Conservation (phyloP, 2,888 invertebrate species). For the Conops quadrifasciatus region DNA sequence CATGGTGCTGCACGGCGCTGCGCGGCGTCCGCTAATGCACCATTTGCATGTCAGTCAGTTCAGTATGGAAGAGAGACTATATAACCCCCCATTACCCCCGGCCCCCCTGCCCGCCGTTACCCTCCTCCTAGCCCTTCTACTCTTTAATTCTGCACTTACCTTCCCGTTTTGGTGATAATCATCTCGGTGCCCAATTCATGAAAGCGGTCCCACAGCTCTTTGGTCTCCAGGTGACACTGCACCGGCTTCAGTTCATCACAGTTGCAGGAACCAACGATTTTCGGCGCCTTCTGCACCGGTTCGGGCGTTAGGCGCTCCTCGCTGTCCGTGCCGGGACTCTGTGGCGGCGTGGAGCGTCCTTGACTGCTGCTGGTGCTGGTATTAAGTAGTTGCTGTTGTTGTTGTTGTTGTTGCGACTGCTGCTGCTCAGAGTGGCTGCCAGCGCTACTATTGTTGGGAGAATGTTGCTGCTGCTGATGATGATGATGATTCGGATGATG, state of each 20-base stretch:
- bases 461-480: conserved; percentile 43
- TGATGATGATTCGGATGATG: conserved; percentile 61
- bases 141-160: conserved; percentile 69
- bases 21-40: conserved; percentile 43
- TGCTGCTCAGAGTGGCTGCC: conserved; percentile 31
- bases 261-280: conserved; percentile 74
- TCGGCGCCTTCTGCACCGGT: conserved; percentile 66
- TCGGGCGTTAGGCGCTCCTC: conserved; percentile 64
- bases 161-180: conserved; percentile 97
- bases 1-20: conserved; percentile 19
- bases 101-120: not conserved
- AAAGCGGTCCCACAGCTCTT: conserved; percentile 97
- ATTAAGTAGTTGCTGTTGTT: conserved; percentile 50
- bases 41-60: conserved; percentile 47
- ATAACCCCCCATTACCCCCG: not conserved
- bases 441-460: conserved; percentile 36
- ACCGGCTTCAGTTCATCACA: conserved; percentile 85
- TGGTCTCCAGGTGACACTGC: conserved; percentile 91
- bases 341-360: conserved; percentile 64
- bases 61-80: no score
- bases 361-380: conserved; percentile 59
- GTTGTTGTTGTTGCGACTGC: conserved; percentile 45
- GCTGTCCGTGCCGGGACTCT: conserved; percentile 63
- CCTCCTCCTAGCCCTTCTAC: conserved; percentile 5
- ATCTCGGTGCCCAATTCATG: conserved; percentile 93